Evolutionary conservation across 2,888 invertebrate species (phyloP).

Genomic region (Aradus depressus): DNA sequence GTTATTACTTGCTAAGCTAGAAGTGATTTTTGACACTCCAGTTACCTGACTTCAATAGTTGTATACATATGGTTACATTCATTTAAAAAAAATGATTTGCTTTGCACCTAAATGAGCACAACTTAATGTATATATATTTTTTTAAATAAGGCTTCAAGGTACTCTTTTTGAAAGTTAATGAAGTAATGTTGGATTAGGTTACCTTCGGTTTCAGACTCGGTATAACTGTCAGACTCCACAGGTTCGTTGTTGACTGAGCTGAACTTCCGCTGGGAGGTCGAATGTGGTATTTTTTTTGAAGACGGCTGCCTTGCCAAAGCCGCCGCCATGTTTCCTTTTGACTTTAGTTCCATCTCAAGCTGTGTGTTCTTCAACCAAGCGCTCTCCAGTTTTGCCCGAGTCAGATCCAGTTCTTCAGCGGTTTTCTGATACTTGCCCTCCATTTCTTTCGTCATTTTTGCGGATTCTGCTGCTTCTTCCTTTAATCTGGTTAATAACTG

Average conservation of each 20-base stretch:
- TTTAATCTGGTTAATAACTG: conserved; percentile 43
- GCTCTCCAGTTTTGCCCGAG: conserved; percentile 66
- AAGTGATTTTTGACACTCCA: neutral
- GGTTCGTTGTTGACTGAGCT: conserved; percentile 25
- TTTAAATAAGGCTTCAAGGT: neutral
- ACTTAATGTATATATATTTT: neutral
- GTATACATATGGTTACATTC: neutral
- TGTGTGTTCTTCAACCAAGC: conserved; percentile 62
- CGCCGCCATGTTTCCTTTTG: conserved; percentile 35
- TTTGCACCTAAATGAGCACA: neutral
- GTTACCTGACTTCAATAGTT: neutral
- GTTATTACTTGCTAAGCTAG: too few species aligned
- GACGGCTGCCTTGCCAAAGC: conserved; percentile 32
- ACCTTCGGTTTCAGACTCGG: conserved; percentile 30
- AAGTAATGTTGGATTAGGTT: too few species aligned
- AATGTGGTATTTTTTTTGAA: conserved; percentile 31
- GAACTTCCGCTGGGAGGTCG: conserved; percentile 30
- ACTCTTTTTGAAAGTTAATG: neutral
- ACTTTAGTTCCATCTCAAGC: conserved; percentile 64
- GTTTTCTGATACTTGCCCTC: conserved; percentile 67
- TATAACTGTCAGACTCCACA: conserved; percentile 28
- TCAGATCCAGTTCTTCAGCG: conserved; percentile 63
- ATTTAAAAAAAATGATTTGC: neutral
- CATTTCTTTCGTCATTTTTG: conserved; percentile 65
- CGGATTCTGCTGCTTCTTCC: conserved; percentile 62